A percentile compares a stretch with the other conserved stretches of the same genome.
These are phyloP conservation scores for Poeciliopsis prolifica DNA, from an alignment of 2,113 vertebrate species.

Conservation along the genomic window DNA sequence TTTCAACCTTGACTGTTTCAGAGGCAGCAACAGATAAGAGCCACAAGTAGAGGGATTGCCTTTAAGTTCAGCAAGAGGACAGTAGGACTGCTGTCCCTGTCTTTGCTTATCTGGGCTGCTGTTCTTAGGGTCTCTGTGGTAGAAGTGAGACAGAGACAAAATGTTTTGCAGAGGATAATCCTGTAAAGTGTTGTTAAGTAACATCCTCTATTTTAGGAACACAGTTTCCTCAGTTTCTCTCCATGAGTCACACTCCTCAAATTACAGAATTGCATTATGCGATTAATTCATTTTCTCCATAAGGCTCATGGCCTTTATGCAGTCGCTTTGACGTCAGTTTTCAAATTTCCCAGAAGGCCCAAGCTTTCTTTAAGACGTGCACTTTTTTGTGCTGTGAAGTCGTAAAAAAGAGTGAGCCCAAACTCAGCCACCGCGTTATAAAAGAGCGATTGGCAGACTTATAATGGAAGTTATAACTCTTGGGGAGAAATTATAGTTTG, in stretches of 20 bases:
- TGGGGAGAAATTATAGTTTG: no score
- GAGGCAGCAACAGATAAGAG: constrained; percentile 44
- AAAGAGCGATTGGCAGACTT: no score
- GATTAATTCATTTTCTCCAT: not conserved
- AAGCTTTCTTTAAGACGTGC: not conserved
- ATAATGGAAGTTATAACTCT: no score
- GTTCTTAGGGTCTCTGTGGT: constrained; percentile 1
- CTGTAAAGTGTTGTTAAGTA: not conserved
- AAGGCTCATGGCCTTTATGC: not conserved
- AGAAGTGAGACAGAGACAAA: not conserved
- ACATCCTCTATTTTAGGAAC: not conserved
- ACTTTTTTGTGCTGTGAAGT: not conserved
- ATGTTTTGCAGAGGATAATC: not conserved
- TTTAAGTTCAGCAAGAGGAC: constrained; percentile 17
- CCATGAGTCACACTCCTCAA: not conserved
- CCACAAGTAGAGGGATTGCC: constrained; percentile 22
- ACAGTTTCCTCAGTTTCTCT: not conserved
- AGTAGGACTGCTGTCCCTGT: constrained; percentile 6
- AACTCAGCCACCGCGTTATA: no score
- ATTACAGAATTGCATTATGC: constrained; percentile 4
- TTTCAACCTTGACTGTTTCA: constrained; percentile 53
- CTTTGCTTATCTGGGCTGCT: constrained; percentile 24
- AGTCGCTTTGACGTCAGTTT: not conserved
- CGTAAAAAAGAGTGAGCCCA: no score
- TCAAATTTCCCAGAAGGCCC: no score